Conservation (phyloP, 2,888 invertebrate species). For the Dioctria linearis region DNA sequence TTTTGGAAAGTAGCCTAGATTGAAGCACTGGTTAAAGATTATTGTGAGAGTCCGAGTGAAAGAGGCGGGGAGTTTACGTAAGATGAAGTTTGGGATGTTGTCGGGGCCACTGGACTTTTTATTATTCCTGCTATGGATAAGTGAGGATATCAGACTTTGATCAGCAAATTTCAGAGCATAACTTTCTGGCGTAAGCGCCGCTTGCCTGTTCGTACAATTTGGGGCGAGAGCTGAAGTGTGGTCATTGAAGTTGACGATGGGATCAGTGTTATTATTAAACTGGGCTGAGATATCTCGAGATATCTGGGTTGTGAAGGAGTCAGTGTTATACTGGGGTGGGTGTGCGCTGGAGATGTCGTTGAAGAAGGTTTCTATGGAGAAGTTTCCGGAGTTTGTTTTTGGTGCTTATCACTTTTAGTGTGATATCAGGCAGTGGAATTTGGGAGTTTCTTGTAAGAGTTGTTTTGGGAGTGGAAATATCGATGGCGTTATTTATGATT, state of each 20-base stretch:
- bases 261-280: background rate
- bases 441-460: background rate
- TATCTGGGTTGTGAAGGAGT: background rate
- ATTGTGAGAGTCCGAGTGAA: background rate
- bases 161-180: background rate
- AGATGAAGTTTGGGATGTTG: background rate
- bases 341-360: background rate
- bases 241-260: background rate
- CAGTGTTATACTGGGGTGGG: background rate
- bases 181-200: background rate
- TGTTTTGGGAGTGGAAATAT: background rate
- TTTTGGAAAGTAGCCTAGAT: background rate
- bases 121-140: background rate
- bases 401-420: too few species aligned
- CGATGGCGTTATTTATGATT: background rate
- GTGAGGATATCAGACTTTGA: background rate
- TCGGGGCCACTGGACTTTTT: constrained; percentile 4
- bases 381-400: too few species aligned
- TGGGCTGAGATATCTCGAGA: too few species aligned
- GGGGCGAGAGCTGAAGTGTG: background rate
- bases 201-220: background rate
- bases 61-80: background rate
- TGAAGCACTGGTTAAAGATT: background rate
- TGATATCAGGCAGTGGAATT: background rate
- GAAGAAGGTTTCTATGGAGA: background rate